phyloP scores from a whole-genome alignment of 2,888 invertebrate species.

The Pristionchus japonicus region DNA sequence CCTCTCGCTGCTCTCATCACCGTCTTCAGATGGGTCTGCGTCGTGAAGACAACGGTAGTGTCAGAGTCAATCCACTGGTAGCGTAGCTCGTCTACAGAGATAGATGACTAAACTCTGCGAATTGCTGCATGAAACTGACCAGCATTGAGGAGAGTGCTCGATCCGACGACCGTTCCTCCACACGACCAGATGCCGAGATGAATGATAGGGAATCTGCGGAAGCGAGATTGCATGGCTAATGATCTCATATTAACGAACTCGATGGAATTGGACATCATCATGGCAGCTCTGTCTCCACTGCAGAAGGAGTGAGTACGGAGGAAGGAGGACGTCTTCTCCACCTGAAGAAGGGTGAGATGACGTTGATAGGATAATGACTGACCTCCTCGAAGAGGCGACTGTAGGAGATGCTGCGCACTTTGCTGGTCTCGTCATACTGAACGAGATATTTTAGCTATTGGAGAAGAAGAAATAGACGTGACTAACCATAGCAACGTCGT shows the following conservation, averaged over 20 bases:
- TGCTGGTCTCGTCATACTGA: background rate
- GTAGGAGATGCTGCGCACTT: background rate
- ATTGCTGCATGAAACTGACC: background rate
- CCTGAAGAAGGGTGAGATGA: background rate
- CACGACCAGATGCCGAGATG: conserved; percentile 18
- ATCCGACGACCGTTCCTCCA: background rate
- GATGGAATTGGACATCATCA: background rate
- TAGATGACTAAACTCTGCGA: no score
- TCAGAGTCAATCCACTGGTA: conserved; percentile 24
- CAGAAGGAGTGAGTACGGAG: background rate
- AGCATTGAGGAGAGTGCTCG: background rate
- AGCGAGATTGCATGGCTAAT: background rate
- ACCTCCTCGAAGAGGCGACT: background rate
- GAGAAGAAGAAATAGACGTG: background rate
- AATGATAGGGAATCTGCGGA: background rate
- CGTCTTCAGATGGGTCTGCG: background rate
- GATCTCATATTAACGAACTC: background rate
- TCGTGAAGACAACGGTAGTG: background rate
- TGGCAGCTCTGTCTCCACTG: conserved; percentile 5
- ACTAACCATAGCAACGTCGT: background rate
- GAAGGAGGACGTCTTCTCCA: background rate
- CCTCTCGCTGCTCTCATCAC: conserved; percentile 18
- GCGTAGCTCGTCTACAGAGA: background rate
- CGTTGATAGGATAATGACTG: background rate
- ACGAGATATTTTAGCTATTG: background rate